Evolutionary conservation across 1,140 invertebrate genomes (phyloP).

Genomic region (Melanaphis sacchari): DNA sequence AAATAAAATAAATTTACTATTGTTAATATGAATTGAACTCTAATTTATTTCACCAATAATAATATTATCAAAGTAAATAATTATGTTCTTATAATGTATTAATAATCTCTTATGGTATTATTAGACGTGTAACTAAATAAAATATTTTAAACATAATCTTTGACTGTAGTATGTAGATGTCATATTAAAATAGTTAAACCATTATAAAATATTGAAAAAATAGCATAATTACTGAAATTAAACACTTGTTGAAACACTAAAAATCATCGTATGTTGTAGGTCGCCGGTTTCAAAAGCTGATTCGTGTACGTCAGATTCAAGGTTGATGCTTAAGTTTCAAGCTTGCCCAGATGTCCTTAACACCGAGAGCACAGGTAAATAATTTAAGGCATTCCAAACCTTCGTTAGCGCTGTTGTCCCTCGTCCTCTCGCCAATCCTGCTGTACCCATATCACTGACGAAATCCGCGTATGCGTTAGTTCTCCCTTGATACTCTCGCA

Average conservation of each 20-base stretch:
- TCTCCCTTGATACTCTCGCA: background rate
- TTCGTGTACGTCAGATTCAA: constrained; percentile 81
- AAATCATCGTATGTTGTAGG: constrained; percentile 53
- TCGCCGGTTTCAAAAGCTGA: constrained; percentile 79
- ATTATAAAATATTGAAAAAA: background rate
- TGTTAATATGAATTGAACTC: background rate
- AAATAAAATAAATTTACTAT: background rate
- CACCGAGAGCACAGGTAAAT: constrained; percentile 70
- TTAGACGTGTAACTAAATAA: background rate
- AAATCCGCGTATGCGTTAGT: constrained; percentile 9
- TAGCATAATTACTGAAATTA: background rate
- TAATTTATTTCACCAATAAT: background rate
- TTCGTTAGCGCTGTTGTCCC: background rate
- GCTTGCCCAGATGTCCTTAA: constrained; percentile 78
- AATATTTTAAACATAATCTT: background rate
- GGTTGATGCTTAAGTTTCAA: constrained; percentile 85
- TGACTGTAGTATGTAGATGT: background rate
- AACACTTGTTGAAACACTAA: background rate
- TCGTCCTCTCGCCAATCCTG: background rate
- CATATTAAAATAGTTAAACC: background rate
- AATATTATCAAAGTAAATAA: background rate
- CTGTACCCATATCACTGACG: background rate
- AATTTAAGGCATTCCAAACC: background rate
- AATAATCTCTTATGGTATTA: background rate
- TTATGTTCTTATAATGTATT: background rate